A percentile compares a stretch with the other conserved stretches of the same genome.
Evolutionary conservation across 1,140 invertebrate genomes (phyloP).

Genomic region (Scaptomyza montana): DNA sequence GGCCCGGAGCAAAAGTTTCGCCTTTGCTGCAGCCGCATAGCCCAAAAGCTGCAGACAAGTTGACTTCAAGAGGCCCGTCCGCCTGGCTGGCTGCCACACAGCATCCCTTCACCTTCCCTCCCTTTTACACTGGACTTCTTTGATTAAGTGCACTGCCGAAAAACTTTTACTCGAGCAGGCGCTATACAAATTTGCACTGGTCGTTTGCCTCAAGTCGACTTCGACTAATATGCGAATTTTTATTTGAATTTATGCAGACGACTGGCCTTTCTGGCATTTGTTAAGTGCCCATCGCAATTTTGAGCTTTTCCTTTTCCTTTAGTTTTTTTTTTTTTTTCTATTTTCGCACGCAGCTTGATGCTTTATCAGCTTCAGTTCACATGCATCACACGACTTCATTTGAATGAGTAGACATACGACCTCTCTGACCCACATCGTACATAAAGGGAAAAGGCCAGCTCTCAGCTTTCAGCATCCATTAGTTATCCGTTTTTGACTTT

Average conservation of each 20-base stretch:
- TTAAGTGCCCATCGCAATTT: conserved; percentile 33
- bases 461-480: conserved; percentile 67
- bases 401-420: conserved; percentile 16
- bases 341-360: conserved; percentile 17
- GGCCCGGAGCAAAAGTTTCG: conserved; percentile 56
- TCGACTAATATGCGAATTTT: conserved; percentile 73
- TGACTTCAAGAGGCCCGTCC: conserved; percentile 50
- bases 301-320: not conserved
- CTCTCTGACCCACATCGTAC: not conserved
- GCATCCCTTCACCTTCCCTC: not conserved
- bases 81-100: conserved; percentile 16
- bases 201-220: conserved; percentile 21
- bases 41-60: conserved; percentile 54
- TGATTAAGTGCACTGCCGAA: conserved; percentile 71
- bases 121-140: conserved; percentile 29
- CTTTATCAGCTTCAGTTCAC: conserved; percentile 47
- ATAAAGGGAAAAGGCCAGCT: conserved; percentile 21
- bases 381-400: conserved; percentile 39
- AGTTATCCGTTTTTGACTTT: conserved; percentile 38
- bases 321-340: not conserved
- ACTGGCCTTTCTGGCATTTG: conserved; percentile 27
- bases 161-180: conserved; percentile 53
- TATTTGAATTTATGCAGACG: conserved; percentile 68
- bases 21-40: conserved; percentile 32
- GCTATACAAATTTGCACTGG: conserved; percentile 74